Evolutionary conservation across 2,113 vertebrate genomes (phyloP).

Genomic region (Paratilapia polleni): DNA sequence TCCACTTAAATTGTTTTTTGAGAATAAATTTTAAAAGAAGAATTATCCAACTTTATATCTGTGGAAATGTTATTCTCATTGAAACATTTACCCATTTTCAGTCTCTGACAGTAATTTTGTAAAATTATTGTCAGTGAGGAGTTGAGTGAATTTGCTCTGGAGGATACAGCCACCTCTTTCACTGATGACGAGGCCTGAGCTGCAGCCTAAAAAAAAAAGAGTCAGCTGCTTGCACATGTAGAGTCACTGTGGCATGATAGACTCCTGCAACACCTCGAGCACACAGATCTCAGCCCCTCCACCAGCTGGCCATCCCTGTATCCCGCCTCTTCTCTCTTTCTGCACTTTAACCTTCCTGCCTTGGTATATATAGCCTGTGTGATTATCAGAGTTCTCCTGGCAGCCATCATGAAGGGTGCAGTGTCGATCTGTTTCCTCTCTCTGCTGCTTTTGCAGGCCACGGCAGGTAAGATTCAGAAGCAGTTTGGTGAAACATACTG

Average conservation of each 20-base stretch:
- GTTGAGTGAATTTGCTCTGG: background rate
- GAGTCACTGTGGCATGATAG: constrained; percentile 49
- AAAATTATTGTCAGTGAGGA: background rate
- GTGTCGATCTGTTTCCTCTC: constrained; percentile 78
- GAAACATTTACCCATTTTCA: background rate
- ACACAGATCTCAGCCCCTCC: constrained; percentile 41
- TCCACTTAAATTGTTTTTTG: background rate
- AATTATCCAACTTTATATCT: background rate
- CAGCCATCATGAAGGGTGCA: constrained; percentile 84
- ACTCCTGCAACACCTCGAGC: constrained; percentile 55
- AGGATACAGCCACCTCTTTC: background rate
- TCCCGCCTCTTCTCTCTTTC: constrained; percentile 52
- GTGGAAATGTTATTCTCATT: background rate
- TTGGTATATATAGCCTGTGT: constrained; percentile 80
- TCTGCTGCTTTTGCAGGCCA: constrained; percentile 78
- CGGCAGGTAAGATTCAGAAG: constrained; percentile 77
- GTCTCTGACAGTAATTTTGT: background rate
- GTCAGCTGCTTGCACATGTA: constrained; percentile 64
- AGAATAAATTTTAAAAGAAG: background rate
- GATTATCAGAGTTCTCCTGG: constrained; percentile 81
- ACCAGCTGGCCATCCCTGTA: constrained; percentile 52
- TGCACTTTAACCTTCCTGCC: constrained; percentile 80
- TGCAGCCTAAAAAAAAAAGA: constrained; percentile 35
- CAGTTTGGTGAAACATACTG: background rate
- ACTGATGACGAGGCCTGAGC: background rate